Evolutionary conservation across 2,888 invertebrate genomes (phyloP).

Genomic region (Keiferia lycopersicella): DNA sequence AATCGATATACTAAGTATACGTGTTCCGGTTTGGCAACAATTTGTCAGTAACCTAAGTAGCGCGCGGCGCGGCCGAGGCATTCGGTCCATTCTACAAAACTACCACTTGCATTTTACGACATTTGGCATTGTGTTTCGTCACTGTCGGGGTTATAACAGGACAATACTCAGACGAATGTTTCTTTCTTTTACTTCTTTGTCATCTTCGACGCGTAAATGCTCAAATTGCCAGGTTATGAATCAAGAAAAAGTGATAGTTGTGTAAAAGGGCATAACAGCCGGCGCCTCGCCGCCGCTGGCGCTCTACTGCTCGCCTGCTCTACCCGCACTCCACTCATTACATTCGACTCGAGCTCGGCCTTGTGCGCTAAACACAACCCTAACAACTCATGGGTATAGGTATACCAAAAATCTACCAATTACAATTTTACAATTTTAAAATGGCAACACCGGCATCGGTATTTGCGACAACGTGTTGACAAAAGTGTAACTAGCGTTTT

Average conservation of each 20-base stretch:
- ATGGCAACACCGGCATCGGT: not conserved
- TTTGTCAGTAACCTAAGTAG: conserved; percentile 68
- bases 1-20: conserved; percentile 74
- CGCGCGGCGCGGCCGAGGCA: conserved; percentile 43
- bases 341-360: conserved; percentile 36
- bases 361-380: conserved; percentile 35
- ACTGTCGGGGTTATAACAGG: not conserved
- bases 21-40: conserved; percentile 77
- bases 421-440: not conserved
- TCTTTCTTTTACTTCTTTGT: not conserved
- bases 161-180: not conserved
- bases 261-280: not conserved
- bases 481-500: conserved; percentile 1
- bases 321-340: conserved; percentile 26
- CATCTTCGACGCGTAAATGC: not conserved
- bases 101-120: not conserved
- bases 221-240: not conserved
- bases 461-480: not conserved
- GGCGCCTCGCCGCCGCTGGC: conserved; percentile 33
- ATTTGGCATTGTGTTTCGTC: not conserved
- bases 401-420: conserved; percentile 21
- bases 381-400: conserved; percentile 27
- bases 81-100: not conserved
- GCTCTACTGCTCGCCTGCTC: conserved; percentile 36
- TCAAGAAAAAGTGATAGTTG: not conserved